Percentiles rank a stretch among this genome's conserved stretches.
These are phyloP conservation scores for Philypnodon macrostomus DNA, from an alignment of 2,797 vertebrate species.

Conservation along the genomic window DNA sequence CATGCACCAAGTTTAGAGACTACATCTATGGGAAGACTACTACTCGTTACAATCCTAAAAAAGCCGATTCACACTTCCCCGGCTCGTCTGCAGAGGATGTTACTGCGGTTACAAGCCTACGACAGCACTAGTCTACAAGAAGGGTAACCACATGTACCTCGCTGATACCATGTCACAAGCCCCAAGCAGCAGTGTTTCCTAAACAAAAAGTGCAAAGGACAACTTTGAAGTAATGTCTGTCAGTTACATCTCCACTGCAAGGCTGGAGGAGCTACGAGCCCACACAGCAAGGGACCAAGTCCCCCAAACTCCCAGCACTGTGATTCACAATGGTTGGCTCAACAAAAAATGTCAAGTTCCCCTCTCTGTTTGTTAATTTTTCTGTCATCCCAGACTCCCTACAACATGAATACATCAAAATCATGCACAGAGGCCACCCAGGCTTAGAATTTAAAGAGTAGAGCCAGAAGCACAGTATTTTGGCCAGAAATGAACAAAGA, in stretches of 20 bases:
- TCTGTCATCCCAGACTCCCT: not conserved
- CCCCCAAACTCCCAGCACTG: not conserved
- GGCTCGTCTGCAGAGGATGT: too few relatives aligned
- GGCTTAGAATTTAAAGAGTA: too few relatives aligned
- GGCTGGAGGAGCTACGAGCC: too few relatives aligned
- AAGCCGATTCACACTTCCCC: too few relatives aligned
- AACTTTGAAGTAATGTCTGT: not conserved
- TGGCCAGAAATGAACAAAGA: not conserved
- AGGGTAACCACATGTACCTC: not conserved
- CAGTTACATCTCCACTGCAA: not conserved
- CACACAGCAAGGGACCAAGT: too few relatives aligned
- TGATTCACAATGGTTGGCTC: not conserved
- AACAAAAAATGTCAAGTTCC: conserved; percentile 2
- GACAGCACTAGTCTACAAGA: too few relatives aligned
- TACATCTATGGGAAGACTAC: too few relatives aligned
- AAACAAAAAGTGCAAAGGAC: not conserved
- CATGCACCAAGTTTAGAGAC: too few relatives aligned
- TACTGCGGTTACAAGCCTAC: too few relatives aligned
- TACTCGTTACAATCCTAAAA: too few relatives aligned
- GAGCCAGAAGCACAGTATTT: not conserved
- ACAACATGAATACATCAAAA: too few relatives aligned
- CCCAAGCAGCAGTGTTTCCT: not conserved
- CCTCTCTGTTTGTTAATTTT: not conserved
- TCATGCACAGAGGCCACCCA: too few relatives aligned
- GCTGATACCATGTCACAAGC: not conserved